Evolutionary conservation across 2,797 vertebrate genomes (phyloP).

Genomic region (Chiroxiphia lanceolata): DNA sequence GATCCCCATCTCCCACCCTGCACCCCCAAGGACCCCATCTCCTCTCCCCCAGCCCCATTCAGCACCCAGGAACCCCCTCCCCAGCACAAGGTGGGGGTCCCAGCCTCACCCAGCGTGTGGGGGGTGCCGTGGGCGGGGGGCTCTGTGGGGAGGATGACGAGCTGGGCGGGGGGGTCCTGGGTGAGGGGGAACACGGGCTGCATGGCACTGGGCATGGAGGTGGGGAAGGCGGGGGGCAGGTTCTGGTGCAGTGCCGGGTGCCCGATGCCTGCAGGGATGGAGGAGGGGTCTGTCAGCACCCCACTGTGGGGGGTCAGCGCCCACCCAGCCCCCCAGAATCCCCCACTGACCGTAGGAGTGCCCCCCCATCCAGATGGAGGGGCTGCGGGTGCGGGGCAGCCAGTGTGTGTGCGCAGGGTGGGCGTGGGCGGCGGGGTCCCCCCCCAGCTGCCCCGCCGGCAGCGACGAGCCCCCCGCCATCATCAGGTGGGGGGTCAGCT

Average conservation of each 20-base stretch:
- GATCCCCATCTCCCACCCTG: neutral
- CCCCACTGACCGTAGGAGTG: constrained; percentile 88
- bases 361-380: constrained; percentile 96
- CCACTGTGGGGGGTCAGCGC: neutral
- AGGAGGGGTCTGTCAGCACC: neutral
- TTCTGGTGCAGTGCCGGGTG: constrained; percentile 95
- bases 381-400: constrained; percentile 95
- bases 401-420: constrained; percentile 92
- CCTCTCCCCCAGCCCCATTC: neutral
- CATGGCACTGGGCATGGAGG: constrained; percentile 90
- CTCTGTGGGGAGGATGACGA: constrained; percentile 92
- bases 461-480: constrained; percentile 86
- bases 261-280: constrained; percentile 81
- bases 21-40: neutral
- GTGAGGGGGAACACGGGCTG: constrained; percentile 92
- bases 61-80: neutral
- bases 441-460: constrained; percentile 87
- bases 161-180: constrained; percentile 89
- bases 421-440: constrained; percentile 84
- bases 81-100: neutral
- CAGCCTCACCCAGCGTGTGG: constrained; percentile 87
- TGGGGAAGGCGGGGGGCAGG: constrained; percentile 90
- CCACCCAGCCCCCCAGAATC: neutral
- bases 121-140: constrained; percentile 84
- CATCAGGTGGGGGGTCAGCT: constrained; percentile 92